These are phyloP conservation scores for Lomographa bimaculata DNA, from an alignment of 2,888 invertebrate genomes.

Conservation along the genomic window DNA sequence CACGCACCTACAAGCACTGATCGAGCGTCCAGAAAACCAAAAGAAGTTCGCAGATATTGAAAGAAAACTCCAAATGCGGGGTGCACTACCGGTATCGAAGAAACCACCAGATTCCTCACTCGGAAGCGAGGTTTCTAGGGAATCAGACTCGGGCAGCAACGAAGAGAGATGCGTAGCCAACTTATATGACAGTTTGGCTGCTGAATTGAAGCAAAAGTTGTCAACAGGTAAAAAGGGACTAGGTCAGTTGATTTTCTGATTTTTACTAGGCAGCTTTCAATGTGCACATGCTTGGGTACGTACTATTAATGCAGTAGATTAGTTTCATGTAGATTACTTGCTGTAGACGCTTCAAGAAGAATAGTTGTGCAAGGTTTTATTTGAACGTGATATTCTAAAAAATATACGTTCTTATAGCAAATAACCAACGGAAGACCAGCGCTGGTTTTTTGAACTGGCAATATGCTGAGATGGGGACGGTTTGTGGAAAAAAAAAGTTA, in stretches of 20 bases:
- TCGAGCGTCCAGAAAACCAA: slow-evolving; percentile 93
- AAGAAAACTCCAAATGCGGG: slow-evolving; percentile 76
- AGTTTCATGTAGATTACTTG: not conserved
- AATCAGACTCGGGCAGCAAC: slow-evolving; percentile 88
- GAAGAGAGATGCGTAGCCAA: slow-evolving; percentile 88
- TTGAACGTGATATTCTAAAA: too few relatives aligned
- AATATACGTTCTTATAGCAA: too few relatives aligned
- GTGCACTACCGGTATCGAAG: slow-evolving; percentile 83
- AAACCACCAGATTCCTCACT: slow-evolving; percentile 89
- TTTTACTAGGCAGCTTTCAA: slow-evolving; percentile 49
- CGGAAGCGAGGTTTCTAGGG: slow-evolving; percentile 89
- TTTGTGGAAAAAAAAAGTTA: too few relatives aligned
- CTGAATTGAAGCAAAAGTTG: slow-evolving; percentile 90
- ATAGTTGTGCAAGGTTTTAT: too few relatives aligned
- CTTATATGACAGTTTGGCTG: slow-evolving; percentile 95
- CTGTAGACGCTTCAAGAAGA: too few relatives aligned
- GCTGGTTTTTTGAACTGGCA: too few relatives aligned
- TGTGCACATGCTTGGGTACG: slow-evolving; percentile 40
- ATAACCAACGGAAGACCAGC: too few relatives aligned
- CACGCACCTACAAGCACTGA: slow-evolving; percentile 91
- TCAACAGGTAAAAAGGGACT: slow-evolving; percentile 80
- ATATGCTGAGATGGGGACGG: too few relatives aligned
- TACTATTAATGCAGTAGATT: slow-evolving; percentile 10
- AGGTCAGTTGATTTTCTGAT: slow-evolving; percentile 66
- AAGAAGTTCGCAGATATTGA: slow-evolving; percentile 94